Evolutionary conservation across 2,888 invertebrate species (phyloP), one percentile per base, ranked within the genome.

Genomic region (Pseudoips prasinana): DNA sequence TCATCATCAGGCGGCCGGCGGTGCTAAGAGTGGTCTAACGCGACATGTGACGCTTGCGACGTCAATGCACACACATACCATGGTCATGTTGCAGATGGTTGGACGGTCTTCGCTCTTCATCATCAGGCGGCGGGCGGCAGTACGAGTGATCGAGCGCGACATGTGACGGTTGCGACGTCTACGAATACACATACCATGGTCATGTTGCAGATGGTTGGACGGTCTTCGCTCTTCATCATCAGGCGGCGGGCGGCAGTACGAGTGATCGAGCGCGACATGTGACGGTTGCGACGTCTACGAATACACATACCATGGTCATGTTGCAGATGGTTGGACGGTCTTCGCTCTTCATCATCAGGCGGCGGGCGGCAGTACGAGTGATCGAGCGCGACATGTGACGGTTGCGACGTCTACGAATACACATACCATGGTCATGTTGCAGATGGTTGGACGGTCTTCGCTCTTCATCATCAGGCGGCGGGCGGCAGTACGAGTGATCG

Each of bases 141-240:
- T 96, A 96, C 29, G 95, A 95, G 81, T 96, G 96, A 74, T 96
- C 96, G 57, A 94, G 89, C 14, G 93, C 93, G 42, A 95, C 94
- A 49, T 91, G 14, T 3, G 14, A 14, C 14, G 20, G 14, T 3
- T 2, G 5, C 14, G 20, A n/a, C 4, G n/a, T n/a, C n/a, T 20
- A 6, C 18, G 20, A 20, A 2, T n/a, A n/a, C 2, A 20, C 36
- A 22, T 53, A 86, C 89, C 89, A 36, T 88, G 86, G 45, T 89
- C 85, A 36, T 87, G 88, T 35, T 84, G 81, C 28, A 10, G 10
- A 9, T 22, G 29, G 7, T 22, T 10, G 8, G 7, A 22, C 5
- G 14, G 9, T 17, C 7, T n/a, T 2, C 20, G 20, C n/a, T 14
- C 14, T 2, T 14, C 14, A 5, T 2, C 5, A 5, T 14, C 14